Conservation (phyloP, 2,888 invertebrate genomes). For the Drosophila engyochracea region DNA sequence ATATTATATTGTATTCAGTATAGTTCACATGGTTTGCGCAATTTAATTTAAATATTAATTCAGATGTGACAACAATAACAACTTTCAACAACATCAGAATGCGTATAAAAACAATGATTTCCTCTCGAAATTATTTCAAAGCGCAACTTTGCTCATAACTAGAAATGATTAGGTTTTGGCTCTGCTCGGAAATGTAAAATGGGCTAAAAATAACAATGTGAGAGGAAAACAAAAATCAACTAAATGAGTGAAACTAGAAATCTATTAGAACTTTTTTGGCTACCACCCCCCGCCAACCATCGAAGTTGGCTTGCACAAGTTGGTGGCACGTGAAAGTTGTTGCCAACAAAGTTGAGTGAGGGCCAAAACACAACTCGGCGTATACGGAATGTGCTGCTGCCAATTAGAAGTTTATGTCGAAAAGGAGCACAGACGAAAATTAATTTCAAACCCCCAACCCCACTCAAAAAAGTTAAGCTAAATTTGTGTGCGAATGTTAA, state of each 20-base stretch:
- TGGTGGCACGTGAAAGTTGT: slow-evolving; percentile 22
- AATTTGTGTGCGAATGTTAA: slow-evolving; percentile 75
- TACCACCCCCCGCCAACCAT: slow-evolving; percentile 6
- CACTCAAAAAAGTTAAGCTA: slow-evolving; percentile 57
- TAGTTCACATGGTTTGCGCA: neutral
- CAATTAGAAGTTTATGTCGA: slow-evolving; percentile 76
- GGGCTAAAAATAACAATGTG: neutral
- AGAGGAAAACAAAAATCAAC: slow-evolving; percentile 52
- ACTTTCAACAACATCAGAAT: slow-evolving; percentile 5
- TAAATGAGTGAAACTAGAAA: slow-evolving; percentile 73
- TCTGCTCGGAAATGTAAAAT: slow-evolving; percentile 4
- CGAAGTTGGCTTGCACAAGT: slow-evolving; percentile 46
- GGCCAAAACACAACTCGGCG: slow-evolving; percentile 42
- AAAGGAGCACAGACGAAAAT: slow-evolving; percentile 56
- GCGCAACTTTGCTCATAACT: slow-evolving; percentile 60
- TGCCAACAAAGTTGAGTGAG: slow-evolving; percentile 39
- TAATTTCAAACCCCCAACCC: slow-evolving; percentile 52
- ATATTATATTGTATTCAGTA: neutral
- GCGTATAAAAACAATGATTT: slow-evolving; percentile 48
- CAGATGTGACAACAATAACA: neutral
- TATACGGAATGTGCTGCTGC: slow-evolving; percentile 74
- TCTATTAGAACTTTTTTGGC: slow-evolving; percentile 74
- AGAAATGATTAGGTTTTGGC: slow-evolving; percentile 67
- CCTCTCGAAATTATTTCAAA: slow-evolving; percentile 37
- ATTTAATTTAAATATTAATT: neutral